These are phyloP conservation scores for Asteroscopus sphinx DNA, from an alignment of 2,888 invertebrate species.

Conservation along the genomic window DNA sequence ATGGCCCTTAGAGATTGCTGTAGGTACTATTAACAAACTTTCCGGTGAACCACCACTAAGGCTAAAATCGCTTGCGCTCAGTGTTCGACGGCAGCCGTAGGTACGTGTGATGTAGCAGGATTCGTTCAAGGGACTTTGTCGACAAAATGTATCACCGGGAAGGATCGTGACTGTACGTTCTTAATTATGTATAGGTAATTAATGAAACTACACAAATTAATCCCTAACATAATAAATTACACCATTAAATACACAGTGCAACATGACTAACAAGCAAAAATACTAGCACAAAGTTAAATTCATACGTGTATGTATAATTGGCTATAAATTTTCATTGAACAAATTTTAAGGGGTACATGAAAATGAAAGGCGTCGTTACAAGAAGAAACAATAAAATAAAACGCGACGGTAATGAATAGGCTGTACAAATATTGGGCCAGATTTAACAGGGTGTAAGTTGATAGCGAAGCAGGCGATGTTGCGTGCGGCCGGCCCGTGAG, in stretches of 20 bases:
- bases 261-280: slow-evolving; percentile 56
- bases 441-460: slow-evolving; percentile 88
- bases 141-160: too few relatives aligned
- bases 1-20: too few relatives aligned
- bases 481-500: slow-evolving; percentile 76
- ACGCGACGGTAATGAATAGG: slow-evolving; percentile 83
- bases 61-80: too few relatives aligned
- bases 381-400: slow-evolving; percentile 84
- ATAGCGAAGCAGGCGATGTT: slow-evolving; percentile 84
- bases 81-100: too few relatives aligned
- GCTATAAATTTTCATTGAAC: slow-evolving; percentile 71
- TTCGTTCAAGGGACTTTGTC: too few relatives aligned
- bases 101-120: too few relatives aligned
- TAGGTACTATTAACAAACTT: too few relatives aligned
- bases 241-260: slow-evolving; percentile 33
- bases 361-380: slow-evolving; percentile 69
- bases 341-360: slow-evolving; percentile 76
- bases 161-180: too few relatives aligned
- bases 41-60: too few relatives aligned
- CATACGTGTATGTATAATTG: slow-evolving; percentile 60
- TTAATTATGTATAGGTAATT: slow-evolving; percentile 17
- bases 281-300: slow-evolving; percentile 57
- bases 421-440: slow-evolving; percentile 87
- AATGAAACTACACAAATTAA: slow-evolving; percentile 32
- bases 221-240: slow-evolving; percentile 34